Base-by-base conservation (phyloP, 2,113 vertebrate genomes). In the Eretmochelys imbricata region DNA sequence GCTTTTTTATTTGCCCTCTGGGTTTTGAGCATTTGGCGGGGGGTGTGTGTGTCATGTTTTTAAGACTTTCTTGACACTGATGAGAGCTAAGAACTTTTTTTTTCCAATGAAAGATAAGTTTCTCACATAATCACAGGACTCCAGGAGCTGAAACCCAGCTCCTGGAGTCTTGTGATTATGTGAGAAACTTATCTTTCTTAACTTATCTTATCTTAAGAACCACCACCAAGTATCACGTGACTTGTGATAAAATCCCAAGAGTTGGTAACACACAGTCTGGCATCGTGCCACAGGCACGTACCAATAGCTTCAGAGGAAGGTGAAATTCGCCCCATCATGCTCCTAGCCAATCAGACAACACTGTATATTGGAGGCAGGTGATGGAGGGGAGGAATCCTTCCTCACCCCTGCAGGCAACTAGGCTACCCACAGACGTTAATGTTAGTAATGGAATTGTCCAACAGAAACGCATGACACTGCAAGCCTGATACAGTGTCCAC, bases 181-280 rank as follows among this genome's bases (percentile, higher is more conserved):
- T 42, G 42, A 42, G 42, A 42, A 42, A 42, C 42, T 42, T 42
- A 42, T 42, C 42, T 42, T 42, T 42, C 42, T 42, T 42, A 42
- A 42, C 42, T 42, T 42, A 42, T 42, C 42, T 42, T 42, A 42
- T 87, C 95, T 82, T 79, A 53, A 82, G 80, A 85, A 93, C 19
- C 80, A 25, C 54, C 82, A 35, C 46, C n/a, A 10, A 88, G 38
- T 10, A 53, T 38, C 62, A 53, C 5, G n/a, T 46, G 80, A 53
- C 3, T 72, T 19, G 2, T 16, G 49, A 16, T 87, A 59, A 86
- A 89, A 89, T 89, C 53, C n/a, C 88, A 3, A 1, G 78, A 29
- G 87, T 0, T 88, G 94, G 50, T 83, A 89, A 88, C 85, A 82
- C 42, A 79, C 46, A 75, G 84, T 89, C 55, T 85, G 85, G 65